These are phyloP conservation scores for Diorhabda sublineata DNA, from an alignment of 1,140 invertebrate species.

Conservation along the genomic window DNA sequence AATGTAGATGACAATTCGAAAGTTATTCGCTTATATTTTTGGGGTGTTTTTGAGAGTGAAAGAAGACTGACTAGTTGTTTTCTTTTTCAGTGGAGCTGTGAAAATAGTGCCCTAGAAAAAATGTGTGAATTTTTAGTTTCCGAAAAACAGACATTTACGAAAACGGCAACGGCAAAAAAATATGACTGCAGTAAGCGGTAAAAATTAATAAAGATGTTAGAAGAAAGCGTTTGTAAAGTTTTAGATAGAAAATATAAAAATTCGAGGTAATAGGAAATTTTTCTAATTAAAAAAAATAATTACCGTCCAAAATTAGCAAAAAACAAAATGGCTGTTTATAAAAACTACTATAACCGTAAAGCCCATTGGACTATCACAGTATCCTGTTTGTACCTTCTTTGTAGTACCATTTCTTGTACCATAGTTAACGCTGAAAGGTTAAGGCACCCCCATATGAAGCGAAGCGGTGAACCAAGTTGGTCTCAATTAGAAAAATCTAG, in stretches of 20 bases:
- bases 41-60: background rate
- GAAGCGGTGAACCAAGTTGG: background rate
- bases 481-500: conserved; percentile 32
- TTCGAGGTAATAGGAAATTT: conserved; percentile 21
- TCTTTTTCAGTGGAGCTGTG: conserved; percentile 12
- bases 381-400: conserved; percentile 35
- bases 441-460: conserved; percentile 33
- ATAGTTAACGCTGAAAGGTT: conserved; percentile 27
- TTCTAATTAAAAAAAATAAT: background rate
- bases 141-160: background rate
- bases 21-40: background rate
- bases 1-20: conserved; percentile 1
- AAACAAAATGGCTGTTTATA: conserved; percentile 33
- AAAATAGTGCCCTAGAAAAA: conserved; percentile 12
- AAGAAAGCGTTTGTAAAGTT: conserved; percentile 5
- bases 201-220: conserved; percentile 9
- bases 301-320: conserved; percentile 13
- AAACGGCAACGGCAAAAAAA: background rate
- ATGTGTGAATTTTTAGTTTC: conserved; percentile 12
- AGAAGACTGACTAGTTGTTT: background rate
- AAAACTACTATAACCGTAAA: conserved; percentile 34
- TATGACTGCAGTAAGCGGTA: conserved; percentile 16
- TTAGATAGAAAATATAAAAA: conserved; percentile 23
- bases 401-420: conserved; percentile 31
- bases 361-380: conserved; percentile 29